Percentiles rank a stretch among this genome's conserved stretches.
Conservation (phyloP, 2,113 vertebrate genomes). For the Aldabrachelys gigantea region DNA sequence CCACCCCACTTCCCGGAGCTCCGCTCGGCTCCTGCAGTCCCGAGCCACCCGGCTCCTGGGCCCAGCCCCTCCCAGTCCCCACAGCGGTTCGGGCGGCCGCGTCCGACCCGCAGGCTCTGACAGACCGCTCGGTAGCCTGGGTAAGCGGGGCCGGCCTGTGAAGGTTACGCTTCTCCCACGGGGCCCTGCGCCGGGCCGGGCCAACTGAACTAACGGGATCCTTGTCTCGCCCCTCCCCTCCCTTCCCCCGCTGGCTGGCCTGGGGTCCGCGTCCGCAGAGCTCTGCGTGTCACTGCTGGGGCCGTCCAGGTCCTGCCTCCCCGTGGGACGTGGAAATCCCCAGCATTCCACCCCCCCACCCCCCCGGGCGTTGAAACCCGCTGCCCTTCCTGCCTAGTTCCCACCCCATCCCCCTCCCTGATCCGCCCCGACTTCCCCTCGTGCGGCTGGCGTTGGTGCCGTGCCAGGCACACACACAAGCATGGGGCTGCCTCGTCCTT, state of each 20-base stretch:
- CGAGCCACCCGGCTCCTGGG: no score
- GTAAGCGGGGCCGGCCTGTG: not conserved
- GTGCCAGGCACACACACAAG: not conserved
- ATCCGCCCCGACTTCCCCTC: not conserved
- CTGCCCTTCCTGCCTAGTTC: not conserved
- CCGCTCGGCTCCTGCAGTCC: rapidly evolving
- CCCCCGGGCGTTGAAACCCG: not conserved
- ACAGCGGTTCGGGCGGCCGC: no score
- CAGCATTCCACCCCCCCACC: no score
- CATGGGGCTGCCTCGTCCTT: no score
- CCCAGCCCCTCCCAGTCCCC: no score
- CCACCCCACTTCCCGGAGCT: no score
- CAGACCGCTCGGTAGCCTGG: not conserved
- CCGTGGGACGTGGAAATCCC: not conserved
- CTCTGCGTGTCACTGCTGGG: not conserved
- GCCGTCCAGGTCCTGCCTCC: no score
- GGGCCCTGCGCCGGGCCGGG: not conserved
- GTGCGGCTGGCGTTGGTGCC: not conserved
- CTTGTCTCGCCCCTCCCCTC: not conserved
- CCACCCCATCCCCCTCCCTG: not conserved
- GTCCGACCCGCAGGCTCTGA: not conserved
- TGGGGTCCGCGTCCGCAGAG: not conserved
- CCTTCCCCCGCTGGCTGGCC: not conserved
- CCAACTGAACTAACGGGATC: no score
- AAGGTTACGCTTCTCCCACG: no score